phyloP scores from a whole-genome alignment of 2,113 vertebrate genomes.

The Ceyx melanurus region DNA sequence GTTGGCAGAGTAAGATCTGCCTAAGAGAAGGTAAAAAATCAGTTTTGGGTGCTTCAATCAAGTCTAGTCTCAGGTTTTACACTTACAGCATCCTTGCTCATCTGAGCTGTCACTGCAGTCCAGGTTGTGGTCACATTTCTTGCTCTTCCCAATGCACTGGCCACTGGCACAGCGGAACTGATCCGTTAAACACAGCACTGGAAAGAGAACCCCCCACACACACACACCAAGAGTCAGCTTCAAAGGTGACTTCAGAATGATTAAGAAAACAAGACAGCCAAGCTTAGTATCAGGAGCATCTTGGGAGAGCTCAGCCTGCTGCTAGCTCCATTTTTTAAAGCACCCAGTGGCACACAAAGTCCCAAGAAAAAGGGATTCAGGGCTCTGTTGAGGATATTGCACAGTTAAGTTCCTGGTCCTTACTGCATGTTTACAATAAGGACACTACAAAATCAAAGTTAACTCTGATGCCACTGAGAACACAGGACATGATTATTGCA shows the following conservation, averaged over 20 bases:
- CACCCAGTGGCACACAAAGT: neutral
- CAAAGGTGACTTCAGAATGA: neutral
- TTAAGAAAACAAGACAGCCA: neutral
- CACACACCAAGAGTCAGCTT: neutral
- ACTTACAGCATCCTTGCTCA: constrained; percentile 95
- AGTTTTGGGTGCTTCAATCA: neutral
- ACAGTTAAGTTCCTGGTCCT: neutral
- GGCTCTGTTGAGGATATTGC: neutral
- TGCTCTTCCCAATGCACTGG: constrained; percentile 93
- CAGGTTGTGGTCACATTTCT: constrained; percentile 93
- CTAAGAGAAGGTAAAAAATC: neutral
- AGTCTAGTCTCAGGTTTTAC: neutral
- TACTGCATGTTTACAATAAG: neutral
- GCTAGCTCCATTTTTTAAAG: neutral
- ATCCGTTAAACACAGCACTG: constrained; percentile 87
- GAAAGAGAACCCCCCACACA: neutral
- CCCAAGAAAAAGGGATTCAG: neutral
- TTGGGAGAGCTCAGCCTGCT: neutral
- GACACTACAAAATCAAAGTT: neutral
- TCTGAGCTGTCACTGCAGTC: constrained; percentile 95
- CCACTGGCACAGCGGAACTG: constrained; percentile 92
- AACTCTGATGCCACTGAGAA: neutral
- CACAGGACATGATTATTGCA: neutral
- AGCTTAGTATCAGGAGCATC: neutral
- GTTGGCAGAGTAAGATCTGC: neutral